These are phyloP conservation scores for Gymnopithys bicolor DNA, from an alignment of 2,797 vertebrate genomes.

Conservation along the genomic window DNA sequence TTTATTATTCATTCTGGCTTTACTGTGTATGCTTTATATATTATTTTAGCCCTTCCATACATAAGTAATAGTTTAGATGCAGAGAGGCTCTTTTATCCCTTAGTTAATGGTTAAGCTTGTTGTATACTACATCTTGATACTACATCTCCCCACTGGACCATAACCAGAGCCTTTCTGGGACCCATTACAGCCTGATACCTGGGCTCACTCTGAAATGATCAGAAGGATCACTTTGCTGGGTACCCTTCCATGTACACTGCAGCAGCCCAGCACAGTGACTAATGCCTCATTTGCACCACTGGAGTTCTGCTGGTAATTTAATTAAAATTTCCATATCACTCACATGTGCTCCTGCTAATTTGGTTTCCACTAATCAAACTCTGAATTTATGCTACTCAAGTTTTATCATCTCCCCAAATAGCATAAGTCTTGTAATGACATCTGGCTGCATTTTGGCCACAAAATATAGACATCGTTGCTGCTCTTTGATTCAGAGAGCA, in stretches of 20 bases:
- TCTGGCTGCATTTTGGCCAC: neutral
- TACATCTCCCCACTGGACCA: accelerated
- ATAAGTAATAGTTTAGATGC: neutral
- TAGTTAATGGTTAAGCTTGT: neutral
- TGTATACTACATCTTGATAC: neutral
- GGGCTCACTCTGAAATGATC: neutral
- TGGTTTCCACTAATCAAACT: neutral
- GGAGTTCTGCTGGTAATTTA: neutral
- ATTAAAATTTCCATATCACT: neutral
- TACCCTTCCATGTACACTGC: neutral
- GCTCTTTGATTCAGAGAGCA: neutral
- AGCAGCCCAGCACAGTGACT: neutral
- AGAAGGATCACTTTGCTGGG: neutral
- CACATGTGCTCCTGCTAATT: neutral
- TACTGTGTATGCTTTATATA: neutral
- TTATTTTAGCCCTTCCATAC: neutral
- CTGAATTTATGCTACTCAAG: neutral
- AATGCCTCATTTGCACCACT: accelerated
- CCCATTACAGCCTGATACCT: neutral
- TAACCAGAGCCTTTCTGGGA: neutral
- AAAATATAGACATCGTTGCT: neutral
- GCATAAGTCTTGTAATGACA: neutral
- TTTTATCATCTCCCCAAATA: neutral
- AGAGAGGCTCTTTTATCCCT: neutral
- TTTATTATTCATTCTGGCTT: neutral